A percentile compares a stretch with the other conserved stretches of the same genome.
Conservation (phyloP, 2,888 invertebrate species). For the Dryomyza anilis region DNA sequence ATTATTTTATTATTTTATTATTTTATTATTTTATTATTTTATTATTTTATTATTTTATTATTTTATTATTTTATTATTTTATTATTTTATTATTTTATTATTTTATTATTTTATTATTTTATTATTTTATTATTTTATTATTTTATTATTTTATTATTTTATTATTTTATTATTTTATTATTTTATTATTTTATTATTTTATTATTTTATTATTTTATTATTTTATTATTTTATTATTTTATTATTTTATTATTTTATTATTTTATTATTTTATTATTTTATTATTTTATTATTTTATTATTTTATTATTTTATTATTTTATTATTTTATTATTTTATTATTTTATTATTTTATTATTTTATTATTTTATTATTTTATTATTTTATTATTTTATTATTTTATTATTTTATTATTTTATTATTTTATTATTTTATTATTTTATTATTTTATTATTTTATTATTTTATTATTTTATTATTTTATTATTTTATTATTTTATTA, state of each 20-base stretch:
- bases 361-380: neutral
- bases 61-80: neutral
- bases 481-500: neutral
- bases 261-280: neutral
- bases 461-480: neutral
- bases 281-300: neutral
- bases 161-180: neutral
- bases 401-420: neutral
- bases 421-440: neutral
- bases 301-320: neutral
- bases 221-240: neutral
- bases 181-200: neutral
- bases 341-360: neutral
- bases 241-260: neutral
- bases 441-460: neutral
- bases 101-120: too few relatives aligned
- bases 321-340: neutral
- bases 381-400: neutral
- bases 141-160: neutral
- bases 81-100: too few relatives aligned
- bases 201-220: neutral
- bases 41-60: too few relatives aligned
- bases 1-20: too few relatives aligned
- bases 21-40: too few relatives aligned
- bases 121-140: neutral